A percentile compares a stretch with the other conserved stretches of the same genome.
Conservation (phyloP, 2,888 invertebrate genomes). For the Orthonevra nobilis region DNA sequence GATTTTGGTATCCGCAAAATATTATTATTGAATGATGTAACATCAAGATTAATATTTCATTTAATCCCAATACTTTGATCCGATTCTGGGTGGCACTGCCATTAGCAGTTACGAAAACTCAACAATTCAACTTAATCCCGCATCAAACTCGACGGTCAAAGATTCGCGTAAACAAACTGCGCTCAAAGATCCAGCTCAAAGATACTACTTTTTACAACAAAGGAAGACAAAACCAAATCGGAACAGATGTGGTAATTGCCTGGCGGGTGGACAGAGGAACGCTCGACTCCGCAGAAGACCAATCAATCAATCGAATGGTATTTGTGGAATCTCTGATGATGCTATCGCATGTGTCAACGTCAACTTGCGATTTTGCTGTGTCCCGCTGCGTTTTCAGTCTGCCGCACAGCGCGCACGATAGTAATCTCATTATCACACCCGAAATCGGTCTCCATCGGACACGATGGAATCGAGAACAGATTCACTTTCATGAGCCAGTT, state of each 20-base stretch:
- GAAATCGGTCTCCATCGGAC: slow-evolving; percentile 41
- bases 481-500: slow-evolving; percentile 55
- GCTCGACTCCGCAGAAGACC: slow-evolving; percentile 33
- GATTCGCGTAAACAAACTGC: slow-evolving; percentile 22
- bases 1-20: too few species aligned
- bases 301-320: slow-evolving; percentile 68
- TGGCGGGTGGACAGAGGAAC: not conserved
- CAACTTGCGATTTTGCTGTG: slow-evolving; percentile 52
- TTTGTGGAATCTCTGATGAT: slow-evolving; percentile 63
- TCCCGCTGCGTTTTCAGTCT: slow-evolving; percentile 52
- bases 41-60: slow-evolving; percentile 49
- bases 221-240: slow-evolving; percentile 21
- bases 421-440: slow-evolving; percentile 69
- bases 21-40: slow-evolving; percentile 57
- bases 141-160: too few species aligned
- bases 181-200: slow-evolving; percentile 24
- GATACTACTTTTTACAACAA: slow-evolving; percentile 4
- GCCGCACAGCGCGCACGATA: slow-evolving; percentile 17
- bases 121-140: slow-evolving; percentile 66
- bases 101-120: slow-evolving; percentile 62
- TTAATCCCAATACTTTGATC: slow-evolving; percentile 44
- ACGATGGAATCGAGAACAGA: slow-evolving; percentile 40
- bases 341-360: slow-evolving; percentile 69
- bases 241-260: slow-evolving; percentile 67
- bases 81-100: slow-evolving; percentile 60